phyloP scores from a whole-genome alignment of 2,113 vertebrate species.

The Oceanites oceanicus region DNA sequence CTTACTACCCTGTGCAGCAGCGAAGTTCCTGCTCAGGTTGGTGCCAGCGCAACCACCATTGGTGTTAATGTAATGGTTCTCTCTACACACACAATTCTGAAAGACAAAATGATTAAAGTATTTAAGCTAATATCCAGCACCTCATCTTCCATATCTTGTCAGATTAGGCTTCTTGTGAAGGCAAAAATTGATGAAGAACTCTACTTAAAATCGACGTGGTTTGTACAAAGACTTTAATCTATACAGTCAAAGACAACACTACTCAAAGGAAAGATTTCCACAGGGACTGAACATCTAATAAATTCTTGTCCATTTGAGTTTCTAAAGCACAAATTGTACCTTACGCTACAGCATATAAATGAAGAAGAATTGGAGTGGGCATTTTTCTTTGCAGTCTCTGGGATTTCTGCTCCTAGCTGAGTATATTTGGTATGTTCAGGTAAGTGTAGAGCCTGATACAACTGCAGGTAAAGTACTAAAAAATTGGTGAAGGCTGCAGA shows the following conservation, averaged over 20 bases:
- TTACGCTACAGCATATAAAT: not conserved
- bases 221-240: not conserved
- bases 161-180: not conserved
- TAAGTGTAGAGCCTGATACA: not conserved
- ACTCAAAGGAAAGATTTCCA: not conserved
- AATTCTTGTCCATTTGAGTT: not conserved
- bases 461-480: not conserved
- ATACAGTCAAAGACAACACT: not conserved
- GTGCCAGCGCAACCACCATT: slow-evolving; percentile 71
- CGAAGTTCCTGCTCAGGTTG: slow-evolving; percentile 84
- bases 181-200: not conserved
- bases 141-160: not conserved
- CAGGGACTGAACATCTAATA: not conserved
- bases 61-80: slow-evolving; percentile 76
- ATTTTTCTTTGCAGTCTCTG: not conserved
- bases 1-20: slow-evolving; percentile 83
- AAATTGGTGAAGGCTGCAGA: not conserved
- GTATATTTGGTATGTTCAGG: not conserved
- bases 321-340: not conserved
- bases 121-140: not conserved
- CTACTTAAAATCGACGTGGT: not conserved
- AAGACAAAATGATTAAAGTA: not conserved
- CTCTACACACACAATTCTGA: slow-evolving; percentile 82
- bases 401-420: not conserved
- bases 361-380: not conserved